Evolutionary conservation across 2,797 vertebrate genomes (phyloP), one percentile per base, ranked within the genome.

Genomic region (Phataginus tetradactyla): DNA sequence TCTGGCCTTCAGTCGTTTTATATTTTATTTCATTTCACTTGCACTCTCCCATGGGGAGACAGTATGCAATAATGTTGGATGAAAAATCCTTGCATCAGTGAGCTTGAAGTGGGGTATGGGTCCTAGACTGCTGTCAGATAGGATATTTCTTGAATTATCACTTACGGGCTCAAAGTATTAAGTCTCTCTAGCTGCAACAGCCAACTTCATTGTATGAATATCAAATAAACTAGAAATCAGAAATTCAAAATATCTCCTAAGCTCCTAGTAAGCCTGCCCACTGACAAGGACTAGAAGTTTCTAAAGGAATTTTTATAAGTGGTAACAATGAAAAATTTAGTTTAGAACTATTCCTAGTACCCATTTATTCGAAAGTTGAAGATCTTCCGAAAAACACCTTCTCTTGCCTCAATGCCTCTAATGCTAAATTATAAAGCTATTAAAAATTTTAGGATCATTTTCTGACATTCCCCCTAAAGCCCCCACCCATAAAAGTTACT

Each of bases 81-180:
- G 53, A 80, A 68, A 86, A 90, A 66, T 74, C 45, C 32, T 87
- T 92, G 29, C 14, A 15, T 94, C 64, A 39, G 11, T 79, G 64
- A 96, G 53, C 64, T 39, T 68, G 78, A 93, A 68, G 51, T 87
- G 27, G 68, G 32, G 69, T 74, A 72, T 49, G 29, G 37, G 20
- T 86, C 49, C 79, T 57, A 83, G 59, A 78, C 23, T 75, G 75
- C 88, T 86, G 53, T 94, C 92, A 96, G 61, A 34, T 51, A 96
- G 57, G 27, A 72, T 78, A 75, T 63, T 95, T 95, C 63, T 95
- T 94, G 78, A 96, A 80, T 79, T 83, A 84, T 90, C 92, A 96
- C 39, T 57, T 86, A 49, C n/a, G 45, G 23, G 21, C 53, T 64
- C 55, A 63, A 96, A 89, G 64, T 21, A 53, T 37, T 81, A 83